These are phyloP conservation scores for Megathymus violae DNA, from an alignment of 1,140 invertebrate species.

Conservation along the genomic window DNA sequence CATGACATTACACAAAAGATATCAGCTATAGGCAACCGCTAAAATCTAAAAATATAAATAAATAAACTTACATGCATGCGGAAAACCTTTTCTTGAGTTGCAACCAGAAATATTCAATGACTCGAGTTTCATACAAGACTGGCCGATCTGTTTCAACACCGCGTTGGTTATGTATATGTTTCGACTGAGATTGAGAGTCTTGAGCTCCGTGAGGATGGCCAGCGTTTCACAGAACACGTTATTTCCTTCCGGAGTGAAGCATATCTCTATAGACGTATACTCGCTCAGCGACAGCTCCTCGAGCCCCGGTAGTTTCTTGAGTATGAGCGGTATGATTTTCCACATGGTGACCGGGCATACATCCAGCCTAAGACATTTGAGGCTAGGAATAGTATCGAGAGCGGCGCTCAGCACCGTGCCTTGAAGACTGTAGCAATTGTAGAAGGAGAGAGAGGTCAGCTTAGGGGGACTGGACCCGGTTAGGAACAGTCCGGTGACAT, in stretches of 20 bases:
- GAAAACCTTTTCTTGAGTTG: conserved; percentile 53
- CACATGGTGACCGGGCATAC: conserved; percentile 62
- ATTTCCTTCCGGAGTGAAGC: conserved; percentile 36
- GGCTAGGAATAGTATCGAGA: conserved; percentile 56
- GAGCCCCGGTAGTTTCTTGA: conserved; percentile 64
- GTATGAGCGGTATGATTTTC: conserved; percentile 64
- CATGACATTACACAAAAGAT: too few species aligned
- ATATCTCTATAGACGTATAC: conserved; percentile 54
- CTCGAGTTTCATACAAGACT: conserved; percentile 57
- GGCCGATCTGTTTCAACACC: conserved; percentile 62
- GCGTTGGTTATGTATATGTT: conserved; percentile 69
- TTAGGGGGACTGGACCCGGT: conserved; percentile 53
- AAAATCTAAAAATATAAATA: not conserved
- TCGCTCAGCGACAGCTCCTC: conserved; percentile 75
- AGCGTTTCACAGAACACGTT: conserved; percentile 61
- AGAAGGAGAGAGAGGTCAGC: conserved; percentile 66
- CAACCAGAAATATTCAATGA: conserved; percentile 65
- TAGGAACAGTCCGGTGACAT: conserved; percentile 73
- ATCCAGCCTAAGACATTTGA: conserved; percentile 69
- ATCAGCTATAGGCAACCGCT: too few species aligned
- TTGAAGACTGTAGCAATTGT: conserved; percentile 74
- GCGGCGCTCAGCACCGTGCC: conserved; percentile 62
- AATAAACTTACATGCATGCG: conserved; percentile 50
- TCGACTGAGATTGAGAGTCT: conserved; percentile 59
- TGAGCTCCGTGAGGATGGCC: conserved; percentile 53